Conservation (phyloP, 2,113 vertebrate genomes). For the Sakesphorus luctuosus region DNA sequence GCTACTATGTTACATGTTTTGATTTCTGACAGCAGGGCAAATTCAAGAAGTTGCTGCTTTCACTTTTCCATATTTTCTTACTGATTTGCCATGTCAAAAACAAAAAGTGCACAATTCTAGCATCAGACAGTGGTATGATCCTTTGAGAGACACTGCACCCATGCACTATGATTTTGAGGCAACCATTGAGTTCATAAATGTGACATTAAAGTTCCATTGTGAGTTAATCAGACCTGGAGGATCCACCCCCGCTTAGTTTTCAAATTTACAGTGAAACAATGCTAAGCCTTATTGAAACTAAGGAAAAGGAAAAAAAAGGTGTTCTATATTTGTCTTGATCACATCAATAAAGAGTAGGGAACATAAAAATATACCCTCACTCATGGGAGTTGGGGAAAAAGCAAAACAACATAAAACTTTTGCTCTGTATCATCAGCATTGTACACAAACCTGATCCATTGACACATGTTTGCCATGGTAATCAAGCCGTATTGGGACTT, state of each 20-base stretch:
- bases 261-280: neutral
- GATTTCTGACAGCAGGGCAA: neutral
- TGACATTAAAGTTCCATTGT: neutral
- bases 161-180: neutral
- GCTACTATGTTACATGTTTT: neutral
- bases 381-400: neutral
- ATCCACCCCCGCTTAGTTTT: neutral
- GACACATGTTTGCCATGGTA: slow-evolving; percentile 97
- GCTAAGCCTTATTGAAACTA: neutral
- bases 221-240: neutral
- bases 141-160: neutral
- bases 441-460: slow-evolving; percentile 86
- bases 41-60: neutral
- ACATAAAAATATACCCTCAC: neutral
- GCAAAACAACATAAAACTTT: neutral
- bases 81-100: neutral
- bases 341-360: neutral
- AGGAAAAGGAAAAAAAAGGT: accelerated
- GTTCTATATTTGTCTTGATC: neutral
- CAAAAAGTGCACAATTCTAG: neutral
- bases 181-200: neutral
- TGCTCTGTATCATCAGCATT: neutral
- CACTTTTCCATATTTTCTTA: neutral
- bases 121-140: neutral
- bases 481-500: slow-evolving; percentile 96